Evolutionary conservation across 2,113 vertebrate species (phyloP).

Genomic region (Rafetus swinhoei): DNA sequence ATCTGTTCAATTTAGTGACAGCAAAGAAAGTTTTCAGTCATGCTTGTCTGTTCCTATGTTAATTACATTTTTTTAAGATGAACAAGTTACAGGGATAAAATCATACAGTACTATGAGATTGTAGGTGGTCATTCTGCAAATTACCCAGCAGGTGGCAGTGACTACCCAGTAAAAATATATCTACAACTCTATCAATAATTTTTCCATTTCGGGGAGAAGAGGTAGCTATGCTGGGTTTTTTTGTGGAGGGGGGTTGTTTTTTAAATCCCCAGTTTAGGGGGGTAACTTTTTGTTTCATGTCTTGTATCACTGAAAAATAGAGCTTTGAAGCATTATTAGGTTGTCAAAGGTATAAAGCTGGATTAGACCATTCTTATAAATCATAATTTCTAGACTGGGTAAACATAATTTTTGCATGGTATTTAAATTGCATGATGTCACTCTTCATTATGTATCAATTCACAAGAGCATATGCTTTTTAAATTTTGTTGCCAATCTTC

Average conservation of each 20-base stretch:
- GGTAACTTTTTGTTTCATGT: constrained; percentile 28
- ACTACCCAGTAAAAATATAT: not conserved
- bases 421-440: constrained; percentile 53
- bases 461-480: constrained; percentile 63
- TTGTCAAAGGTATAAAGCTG: not conserved
- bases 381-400: not conserved
- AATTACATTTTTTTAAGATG: not conserved
- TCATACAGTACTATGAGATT: not conserved
- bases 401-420: constrained; percentile 53
- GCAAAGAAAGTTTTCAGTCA: not conserved
- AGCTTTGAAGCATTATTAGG: not conserved
- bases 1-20: not conserved
- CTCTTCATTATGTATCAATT: constrained; percentile 43
- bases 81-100: not conserved
- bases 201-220: not conserved
- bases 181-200: not conserved
- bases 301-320: constrained; percentile 55
- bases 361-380: not conserved
- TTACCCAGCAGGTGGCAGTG: constrained; percentile 49
- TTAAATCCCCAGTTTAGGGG: not conserved
- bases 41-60: not conserved
- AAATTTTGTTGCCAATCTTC: constrained; percentile 39
- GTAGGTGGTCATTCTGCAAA: not conserved
- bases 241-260: too few species aligned
- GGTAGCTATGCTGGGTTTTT: rapidly evolving